These are phyloP conservation scores for Drosophila carrolli DNA, from an alignment of 1,140 invertebrate species.

Conservation along the genomic window DNA sequence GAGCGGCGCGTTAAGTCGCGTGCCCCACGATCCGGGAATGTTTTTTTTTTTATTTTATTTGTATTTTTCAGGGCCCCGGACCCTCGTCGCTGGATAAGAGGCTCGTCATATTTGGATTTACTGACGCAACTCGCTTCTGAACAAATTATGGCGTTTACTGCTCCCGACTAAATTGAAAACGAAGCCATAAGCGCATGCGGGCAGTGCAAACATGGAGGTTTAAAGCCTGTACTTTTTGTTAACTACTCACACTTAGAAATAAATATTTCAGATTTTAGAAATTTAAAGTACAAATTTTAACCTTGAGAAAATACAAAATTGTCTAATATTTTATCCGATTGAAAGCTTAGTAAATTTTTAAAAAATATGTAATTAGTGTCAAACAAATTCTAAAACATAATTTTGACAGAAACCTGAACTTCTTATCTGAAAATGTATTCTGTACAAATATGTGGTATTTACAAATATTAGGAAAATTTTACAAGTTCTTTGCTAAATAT, in stretches of 20 bases:
- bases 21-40: constrained; percentile 46
- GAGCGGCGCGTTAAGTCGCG: constrained; percentile 57
- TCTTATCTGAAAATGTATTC: too few relatives aligned
- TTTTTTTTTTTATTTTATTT: neutral
- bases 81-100: constrained; percentile 7
- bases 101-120: constrained; percentile 72
- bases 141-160: constrained; percentile 70
- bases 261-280: too few relatives aligned
- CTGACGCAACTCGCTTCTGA: constrained; percentile 69
- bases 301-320: too few relatives aligned
- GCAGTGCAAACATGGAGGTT: constrained; percentile 33
- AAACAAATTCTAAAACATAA: too few relatives aligned
- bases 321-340: too few relatives aligned
- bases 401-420: too few relatives aligned
- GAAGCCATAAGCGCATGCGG: constrained; percentile 39
- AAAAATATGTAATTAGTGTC: too few relatives aligned
- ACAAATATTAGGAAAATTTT: too few relatives aligned
- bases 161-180: constrained; percentile 52
- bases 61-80: neutral
- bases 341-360: too few relatives aligned
- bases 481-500: too few relatives aligned
- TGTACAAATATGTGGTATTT: too few relatives aligned
- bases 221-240: constrained; percentile 7
- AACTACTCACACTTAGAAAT: neutral
- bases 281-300: too few relatives aligned